Evolutionary conservation across 2,113 vertebrate genomes (phyloP), one percentile per base, ranked within the genome.

Genomic region (Hirundichthys speculiger): DNA sequence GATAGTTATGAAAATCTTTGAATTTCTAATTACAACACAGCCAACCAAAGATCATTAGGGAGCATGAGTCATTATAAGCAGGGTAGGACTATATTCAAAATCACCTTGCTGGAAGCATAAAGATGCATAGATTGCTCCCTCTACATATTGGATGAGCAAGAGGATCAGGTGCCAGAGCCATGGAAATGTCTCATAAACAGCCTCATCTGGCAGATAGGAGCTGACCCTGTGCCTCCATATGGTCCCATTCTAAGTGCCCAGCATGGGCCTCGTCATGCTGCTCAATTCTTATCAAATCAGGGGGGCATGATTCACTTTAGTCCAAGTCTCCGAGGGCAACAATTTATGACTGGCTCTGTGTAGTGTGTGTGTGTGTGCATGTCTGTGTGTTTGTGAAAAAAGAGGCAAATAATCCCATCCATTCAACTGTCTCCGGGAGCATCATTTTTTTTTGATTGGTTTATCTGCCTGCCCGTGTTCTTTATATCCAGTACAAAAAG

Each of bases 261-360:
- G 76, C 38, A 13, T 73, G 72, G 65, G 46, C 34, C 20, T 58
- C 38, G 42, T 69, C 77, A 79, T 60, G 56, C 83, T 78, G 83
- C 73, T 82, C 77, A 67, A 43, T 74, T 69, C 59, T 82, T 53
- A 86, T 88, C 76, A 66, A 83, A 89, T 85, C 86, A 80, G 58
- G 41, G 50, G 3, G 72, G 18, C 62, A 57, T 60, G 71, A 82
- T 74, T 74, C 69, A 80, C 55, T 78, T 75, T 65, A 52, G 51
- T 61, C 64, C 69, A 40, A 46, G 56, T 58, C 75, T 80, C 63
- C 78, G 62, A 60, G 18, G 60, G 74, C 39, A 12, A 75, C 75
- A 8, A 80, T 69, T 52, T 66, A 27, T 39, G 40, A 19, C 45
- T 16, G 8, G 22, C 62, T 6, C 30, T 34, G n/a, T n/a, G n/a